Evolutionary conservation across 2,888 invertebrate species (phyloP).

Genomic region (Noctua comes): DNA sequence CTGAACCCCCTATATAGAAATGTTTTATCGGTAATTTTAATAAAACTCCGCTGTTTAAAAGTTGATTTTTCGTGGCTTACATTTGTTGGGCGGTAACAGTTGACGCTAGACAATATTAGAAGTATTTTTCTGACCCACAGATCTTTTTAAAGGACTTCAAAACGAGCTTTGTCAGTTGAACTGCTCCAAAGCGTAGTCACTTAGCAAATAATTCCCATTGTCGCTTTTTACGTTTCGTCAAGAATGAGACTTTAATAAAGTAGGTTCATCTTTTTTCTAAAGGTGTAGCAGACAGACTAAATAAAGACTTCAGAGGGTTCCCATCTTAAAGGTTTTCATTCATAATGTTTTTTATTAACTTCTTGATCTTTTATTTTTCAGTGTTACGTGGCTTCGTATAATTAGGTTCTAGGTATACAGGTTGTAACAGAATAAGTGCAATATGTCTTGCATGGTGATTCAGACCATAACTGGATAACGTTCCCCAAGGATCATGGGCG

Average conservation of each 20-base stretch:
- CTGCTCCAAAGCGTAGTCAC: not conserved
- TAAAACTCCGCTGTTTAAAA: too few relatives aligned
- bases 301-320: slow-evolving; percentile 18
- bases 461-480: too few relatives aligned
- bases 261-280: not conserved
- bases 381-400: not conserved
- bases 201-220: not conserved
- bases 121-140: too few relatives aligned
- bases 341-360: too few relatives aligned
- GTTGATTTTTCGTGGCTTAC: too few relatives aligned
- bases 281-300: not conserved
- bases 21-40: too few relatives aligned
- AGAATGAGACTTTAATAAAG: slow-evolving; percentile 11
- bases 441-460: too few relatives aligned
- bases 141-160: not conserved
- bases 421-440: not conserved
- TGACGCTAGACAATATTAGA: too few relatives aligned
- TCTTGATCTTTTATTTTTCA: not conserved
- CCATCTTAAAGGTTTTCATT: too few relatives aligned
- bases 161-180: not conserved
- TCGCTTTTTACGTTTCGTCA: not conserved
- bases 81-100: too few relatives aligned
- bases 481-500: too few relatives aligned
- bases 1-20: too few relatives aligned
- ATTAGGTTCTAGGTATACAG: not conserved